Conservation (phyloP, 2,113 vertebrate species). For the Orthochromis indermauri region DNA sequence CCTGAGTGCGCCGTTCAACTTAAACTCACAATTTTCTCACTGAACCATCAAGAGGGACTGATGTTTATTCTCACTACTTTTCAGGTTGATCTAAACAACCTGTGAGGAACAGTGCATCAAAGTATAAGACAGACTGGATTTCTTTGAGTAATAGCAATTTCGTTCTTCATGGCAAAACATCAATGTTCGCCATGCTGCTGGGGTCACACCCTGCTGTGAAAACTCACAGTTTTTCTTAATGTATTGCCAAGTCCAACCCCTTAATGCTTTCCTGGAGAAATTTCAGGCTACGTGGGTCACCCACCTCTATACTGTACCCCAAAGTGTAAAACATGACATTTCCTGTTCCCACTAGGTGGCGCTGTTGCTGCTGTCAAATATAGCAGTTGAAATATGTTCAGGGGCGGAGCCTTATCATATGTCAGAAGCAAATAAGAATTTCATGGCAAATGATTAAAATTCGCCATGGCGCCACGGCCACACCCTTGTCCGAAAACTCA, state of each 20-base stretch:
- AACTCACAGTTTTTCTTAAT: neutral
- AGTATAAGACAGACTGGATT: neutral
- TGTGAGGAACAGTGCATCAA: neutral
- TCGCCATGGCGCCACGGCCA: rapidly evolving
- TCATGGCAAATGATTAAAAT: neutral
- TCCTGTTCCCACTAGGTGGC: neutral
- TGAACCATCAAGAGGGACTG: neutral
- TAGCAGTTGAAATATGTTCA: neutral
- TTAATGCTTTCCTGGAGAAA: neutral
- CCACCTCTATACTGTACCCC: neutral
- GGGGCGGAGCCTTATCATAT: neutral
- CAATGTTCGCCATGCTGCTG: neutral
- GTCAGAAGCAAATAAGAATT: neutral
- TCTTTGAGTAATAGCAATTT: neutral
- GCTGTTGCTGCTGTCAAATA: neutral
- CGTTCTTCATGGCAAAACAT: neutral
- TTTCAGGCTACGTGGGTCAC: neutral
- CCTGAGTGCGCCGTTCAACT: neutral
- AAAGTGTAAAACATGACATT: neutral
- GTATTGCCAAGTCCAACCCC: neutral
- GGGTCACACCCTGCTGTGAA: neutral
- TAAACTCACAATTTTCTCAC: neutral
- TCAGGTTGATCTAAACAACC: neutral
- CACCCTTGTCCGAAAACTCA: neutral
- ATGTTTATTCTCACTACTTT: neutral